Conservation (phyloP, 2,888 invertebrate genomes). For the Sesia apiformis region DNA sequence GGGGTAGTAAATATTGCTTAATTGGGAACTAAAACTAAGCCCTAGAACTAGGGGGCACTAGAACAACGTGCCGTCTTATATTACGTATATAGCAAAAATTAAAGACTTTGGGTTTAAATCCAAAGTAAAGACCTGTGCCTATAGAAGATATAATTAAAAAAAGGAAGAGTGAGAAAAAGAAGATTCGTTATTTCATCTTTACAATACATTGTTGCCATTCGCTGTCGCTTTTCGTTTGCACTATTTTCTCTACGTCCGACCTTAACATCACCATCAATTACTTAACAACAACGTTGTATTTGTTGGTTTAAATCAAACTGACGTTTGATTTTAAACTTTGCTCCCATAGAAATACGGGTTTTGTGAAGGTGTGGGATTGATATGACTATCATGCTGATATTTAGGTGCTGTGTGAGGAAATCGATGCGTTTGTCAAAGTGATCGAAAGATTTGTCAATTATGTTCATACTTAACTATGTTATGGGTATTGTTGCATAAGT, state of each 20-base stretch:
- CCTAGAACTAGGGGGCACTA: no score
- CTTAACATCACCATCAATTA: conserved; percentile 5
- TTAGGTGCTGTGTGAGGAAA: background rate
- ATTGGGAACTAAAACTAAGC: no score
- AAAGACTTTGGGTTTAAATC: no score
- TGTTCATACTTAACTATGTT: background rate
- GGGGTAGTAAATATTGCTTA: no score
- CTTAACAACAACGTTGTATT: conserved; percentile 1
- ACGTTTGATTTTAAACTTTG: background rate
- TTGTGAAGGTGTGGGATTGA: background rate
- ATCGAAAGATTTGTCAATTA: conserved; percentile 5
- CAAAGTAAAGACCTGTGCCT: no score
- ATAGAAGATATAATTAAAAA: no score
- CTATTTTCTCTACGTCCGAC: background rate
- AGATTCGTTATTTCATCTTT: no score
- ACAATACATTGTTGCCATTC: no score
- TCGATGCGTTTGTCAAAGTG: conserved; percentile 5
- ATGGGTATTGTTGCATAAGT: conserved; percentile 2
- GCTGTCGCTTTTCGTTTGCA: no score
- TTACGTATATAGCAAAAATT: no score
- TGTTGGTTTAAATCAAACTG: background rate
- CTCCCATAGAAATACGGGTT: background rate
- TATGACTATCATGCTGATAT: background rate
- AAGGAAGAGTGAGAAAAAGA: no score
- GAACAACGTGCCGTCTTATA: no score